phyloP scores from a whole-genome alignment of 2,888 invertebrate species.

The Amphimallon solstitiale region DNA sequence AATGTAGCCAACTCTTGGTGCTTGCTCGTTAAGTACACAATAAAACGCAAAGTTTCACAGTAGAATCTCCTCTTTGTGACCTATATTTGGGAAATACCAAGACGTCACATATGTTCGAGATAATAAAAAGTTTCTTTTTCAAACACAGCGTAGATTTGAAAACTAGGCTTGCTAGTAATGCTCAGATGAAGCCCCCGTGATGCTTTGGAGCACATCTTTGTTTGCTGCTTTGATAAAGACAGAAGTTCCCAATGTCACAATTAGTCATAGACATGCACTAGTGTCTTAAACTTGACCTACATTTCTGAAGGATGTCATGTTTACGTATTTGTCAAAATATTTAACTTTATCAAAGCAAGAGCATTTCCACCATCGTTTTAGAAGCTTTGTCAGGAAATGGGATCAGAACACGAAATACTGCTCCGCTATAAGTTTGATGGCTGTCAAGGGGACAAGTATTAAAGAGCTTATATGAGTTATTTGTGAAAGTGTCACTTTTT shows the following conservation, averaged over 20 bases:
- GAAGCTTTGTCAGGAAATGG: slow-evolving; percentile 48
- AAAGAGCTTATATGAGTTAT: slow-evolving; percentile 45
- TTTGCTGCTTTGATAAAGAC: slow-evolving; percentile 42
- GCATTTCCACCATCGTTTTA: slow-evolving; percentile 47
- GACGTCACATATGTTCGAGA: no score
- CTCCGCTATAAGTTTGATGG: slow-evolving; percentile 47
- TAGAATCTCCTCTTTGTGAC: no score
- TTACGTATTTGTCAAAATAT: slow-evolving; percentile 42
- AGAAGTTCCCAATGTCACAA: slow-evolving; percentile 44
- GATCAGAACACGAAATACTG: no score
- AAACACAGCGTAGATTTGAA: no score
- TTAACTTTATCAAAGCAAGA: slow-evolving; percentile 45
- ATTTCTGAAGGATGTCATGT: slow-evolving; percentile 43
- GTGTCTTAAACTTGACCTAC: no score
- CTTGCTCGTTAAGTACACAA: no score
- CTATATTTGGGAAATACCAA: no score
- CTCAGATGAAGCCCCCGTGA: slow-evolving; percentile 46
- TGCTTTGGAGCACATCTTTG: slow-evolving; percentile 44
- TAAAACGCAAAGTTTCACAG: no score
- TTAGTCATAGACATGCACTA: slow-evolving; percentile 43
- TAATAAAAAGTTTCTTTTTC: no score
- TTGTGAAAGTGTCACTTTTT: slow-evolving; percentile 40
- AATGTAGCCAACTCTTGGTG: no score
- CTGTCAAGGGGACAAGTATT: slow-evolving; percentile 47
- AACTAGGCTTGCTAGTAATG: no score